Evolutionary conservation across 2,113 vertebrate genomes (phyloP).

Genomic region (Salvelinus sp.): DNA sequence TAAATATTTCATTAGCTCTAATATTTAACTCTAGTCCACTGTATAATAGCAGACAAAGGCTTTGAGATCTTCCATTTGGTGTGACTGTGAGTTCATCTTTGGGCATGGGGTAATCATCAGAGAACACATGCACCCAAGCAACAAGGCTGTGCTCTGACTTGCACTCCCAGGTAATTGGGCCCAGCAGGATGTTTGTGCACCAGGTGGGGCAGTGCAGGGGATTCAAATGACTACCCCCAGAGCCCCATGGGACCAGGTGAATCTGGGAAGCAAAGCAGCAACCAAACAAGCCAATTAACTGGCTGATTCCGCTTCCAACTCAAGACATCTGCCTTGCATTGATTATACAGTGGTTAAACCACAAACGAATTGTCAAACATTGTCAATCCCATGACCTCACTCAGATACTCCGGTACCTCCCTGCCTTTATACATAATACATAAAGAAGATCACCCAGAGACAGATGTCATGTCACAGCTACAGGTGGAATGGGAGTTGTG

Average conservation of each 20-base stretch:
- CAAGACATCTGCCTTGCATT: not conserved
- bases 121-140: not conserved
- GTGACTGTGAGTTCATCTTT: not conserved
- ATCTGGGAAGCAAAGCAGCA: constrained; percentile 1
- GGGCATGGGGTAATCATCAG: not conserved
- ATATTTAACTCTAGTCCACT: not conserved
- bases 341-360: not conserved
- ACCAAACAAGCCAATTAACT: constrained; percentile 3
- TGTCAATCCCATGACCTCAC: too few relatives aligned
- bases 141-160: constrained; percentile 2
- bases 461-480: too few relatives aligned
- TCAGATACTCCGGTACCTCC: too few relatives aligned
- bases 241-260: not conserved
- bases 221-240: not conserved
- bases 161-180: not conserved
- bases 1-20: not conserved
- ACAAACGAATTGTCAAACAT: too few relatives aligned
- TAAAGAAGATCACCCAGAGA: too few relatives aligned
- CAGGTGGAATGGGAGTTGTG: too few relatives aligned
- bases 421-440: too few relatives aligned
- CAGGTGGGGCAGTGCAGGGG: not conserved
- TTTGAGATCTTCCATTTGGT: constrained; percentile 1
- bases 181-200: constrained; percentile 2
- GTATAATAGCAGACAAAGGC: not conserved
- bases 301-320: not conserved